A percentile compares a stretch with the other conserved stretches of the same genome.
phyloP scores from a whole-genome alignment of 1,140 invertebrate genomes.

The Stratiolaelaps scimitus region DNA sequence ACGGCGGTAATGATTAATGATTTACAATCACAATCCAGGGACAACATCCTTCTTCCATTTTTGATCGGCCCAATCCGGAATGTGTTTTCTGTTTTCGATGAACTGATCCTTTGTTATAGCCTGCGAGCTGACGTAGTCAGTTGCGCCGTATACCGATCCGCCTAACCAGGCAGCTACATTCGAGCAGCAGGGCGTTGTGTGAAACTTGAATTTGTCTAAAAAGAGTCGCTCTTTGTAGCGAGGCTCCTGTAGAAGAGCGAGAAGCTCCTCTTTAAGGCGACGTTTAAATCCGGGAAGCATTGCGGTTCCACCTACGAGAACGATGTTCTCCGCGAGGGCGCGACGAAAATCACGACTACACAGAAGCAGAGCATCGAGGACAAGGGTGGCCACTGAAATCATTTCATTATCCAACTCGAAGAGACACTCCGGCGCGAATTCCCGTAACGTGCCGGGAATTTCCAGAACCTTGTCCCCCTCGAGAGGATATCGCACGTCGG shows the following conservation, averaged over 20 bases:
- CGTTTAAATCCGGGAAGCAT: conserved; percentile 65
- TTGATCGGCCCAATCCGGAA: conserved; percentile 70
- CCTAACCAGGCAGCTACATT: conserved; percentile 77
- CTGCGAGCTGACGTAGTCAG: conserved; percentile 58
- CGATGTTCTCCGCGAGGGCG: conserved; percentile 61
- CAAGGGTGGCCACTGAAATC: conserved; percentile 65
- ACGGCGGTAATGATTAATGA: background rate
- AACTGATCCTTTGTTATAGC: conserved; percentile 62
- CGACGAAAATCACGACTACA: conserved; percentile 62
- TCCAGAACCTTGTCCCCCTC: conserved; percentile 48
- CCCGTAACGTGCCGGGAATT: conserved; percentile 58
- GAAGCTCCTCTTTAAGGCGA: conserved; percentile 59
- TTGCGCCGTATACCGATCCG: conserved; percentile 66
- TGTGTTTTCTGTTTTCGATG: conserved; percentile 48
- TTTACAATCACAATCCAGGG: conserved; percentile 29
- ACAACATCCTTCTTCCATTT: conserved; percentile 32
- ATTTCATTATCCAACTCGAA: conserved; percentile 73
- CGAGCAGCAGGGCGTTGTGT: conserved; percentile 59
- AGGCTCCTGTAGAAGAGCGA: conserved; percentile 49
- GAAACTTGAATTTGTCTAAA: conserved; percentile 59
- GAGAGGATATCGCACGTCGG: conserved; percentile 56
- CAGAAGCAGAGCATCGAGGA: conserved; percentile 62
- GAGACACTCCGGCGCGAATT: conserved; percentile 63
- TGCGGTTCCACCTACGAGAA: conserved; percentile 67
- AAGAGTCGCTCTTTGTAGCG: conserved; percentile 53